Evolutionary conservation across 2,888 invertebrate genomes (phyloP).

Genomic region (Drosophila fulvimacula): DNA sequence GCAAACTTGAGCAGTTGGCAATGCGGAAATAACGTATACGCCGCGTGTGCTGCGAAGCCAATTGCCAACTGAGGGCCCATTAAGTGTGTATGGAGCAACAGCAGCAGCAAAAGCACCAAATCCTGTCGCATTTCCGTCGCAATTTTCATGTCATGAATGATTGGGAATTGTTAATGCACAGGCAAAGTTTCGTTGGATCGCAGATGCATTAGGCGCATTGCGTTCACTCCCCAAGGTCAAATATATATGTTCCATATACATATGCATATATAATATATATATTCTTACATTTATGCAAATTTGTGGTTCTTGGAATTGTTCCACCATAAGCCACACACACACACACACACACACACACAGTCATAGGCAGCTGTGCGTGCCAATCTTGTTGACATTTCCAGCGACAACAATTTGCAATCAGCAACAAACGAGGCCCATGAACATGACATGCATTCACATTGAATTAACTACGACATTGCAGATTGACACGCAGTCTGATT

Average conservation of each 20-base stretch:
- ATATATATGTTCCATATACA: conserved; percentile 24
- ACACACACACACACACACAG: background rate
- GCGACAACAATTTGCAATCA: conserved; percentile 77
- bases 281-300: conserved; percentile 29
- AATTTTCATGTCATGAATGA: conserved; percentile 38
- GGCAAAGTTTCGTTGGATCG: conserved; percentile 6
- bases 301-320: conserved; percentile 16
- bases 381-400: conserved; percentile 71
- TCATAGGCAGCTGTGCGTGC: conserved; percentile 48
- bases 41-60: conserved; percentile 35
- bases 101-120: conserved; percentile 12
- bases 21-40: conserved; percentile 65
- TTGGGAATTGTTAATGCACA: conserved; percentile 38
- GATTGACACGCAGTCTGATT: conserved; percentile 54
- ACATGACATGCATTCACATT: conserved; percentile 75
- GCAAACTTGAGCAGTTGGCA: conserved; percentile 41
- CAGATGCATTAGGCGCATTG: conserved; percentile 25
- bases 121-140: conserved; percentile 55
- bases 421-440: conserved; percentile 64
- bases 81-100: conserved; percentile 52
- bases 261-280: conserved; percentile 2
- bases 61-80: conserved; percentile 53
- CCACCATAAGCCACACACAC: conserved; percentile 13
- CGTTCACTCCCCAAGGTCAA: conserved; percentile 58
- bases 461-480: conserved; percentile 72